These are phyloP conservation scores for Blera fallax DNA, from an alignment of 2,888 invertebrate genomes.

Conservation along the genomic window DNA sequence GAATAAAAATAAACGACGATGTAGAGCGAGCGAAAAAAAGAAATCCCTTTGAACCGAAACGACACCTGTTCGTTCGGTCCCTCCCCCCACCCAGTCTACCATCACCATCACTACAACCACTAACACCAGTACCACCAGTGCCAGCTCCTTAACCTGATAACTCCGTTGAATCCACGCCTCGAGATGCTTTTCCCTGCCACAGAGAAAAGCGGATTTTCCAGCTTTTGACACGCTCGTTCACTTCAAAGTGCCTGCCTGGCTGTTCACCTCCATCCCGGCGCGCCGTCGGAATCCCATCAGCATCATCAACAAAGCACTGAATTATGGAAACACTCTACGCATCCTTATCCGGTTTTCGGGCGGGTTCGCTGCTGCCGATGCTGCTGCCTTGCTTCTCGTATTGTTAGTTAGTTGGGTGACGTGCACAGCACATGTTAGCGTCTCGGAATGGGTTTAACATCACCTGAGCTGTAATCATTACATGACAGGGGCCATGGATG, in stretches of 20 bases:
- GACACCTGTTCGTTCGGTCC: slow-evolving; percentile 35
- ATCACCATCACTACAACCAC: not conserved
- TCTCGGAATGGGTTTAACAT: not conserved
- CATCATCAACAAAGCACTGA: slow-evolving; percentile 51
- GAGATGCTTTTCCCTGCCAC: slow-evolving; percentile 35
- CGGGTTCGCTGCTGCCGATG: slow-evolving; percentile 6
- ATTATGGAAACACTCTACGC: slow-evolving; percentile 61
- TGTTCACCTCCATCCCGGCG: slow-evolving; percentile 4
- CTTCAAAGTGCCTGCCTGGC: slow-evolving; percentile 39
- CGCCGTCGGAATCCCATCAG: slow-evolving; percentile 32
- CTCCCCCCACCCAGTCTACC: not conserved
- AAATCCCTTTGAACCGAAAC: slow-evolving; percentile 33
- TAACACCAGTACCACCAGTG: not conserved
- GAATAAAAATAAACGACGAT: slow-evolving; percentile 6
- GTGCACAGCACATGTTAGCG: slow-evolving; percentile 6
- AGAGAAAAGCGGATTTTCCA: slow-evolving; percentile 43
- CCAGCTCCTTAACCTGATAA: slow-evolving; percentile 45
- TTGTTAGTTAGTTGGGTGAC: slow-evolving; percentile 31
- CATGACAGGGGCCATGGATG: slow-evolving; percentile 7
- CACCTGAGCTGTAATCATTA: slow-evolving; percentile 15
- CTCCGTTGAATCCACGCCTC: slow-evolving; percentile 34
- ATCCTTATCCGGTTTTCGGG: slow-evolving; percentile 45
- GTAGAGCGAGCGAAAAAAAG: not conserved
- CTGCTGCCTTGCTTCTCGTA: not conserved
- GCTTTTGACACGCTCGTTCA: slow-evolving; percentile 65